Percentiles rank a stretch among this genome's conserved stretches.
Evolutionary conservation across 2,888 invertebrate genomes (phyloP).

Genomic region (Amaurobius ferox): DNA sequence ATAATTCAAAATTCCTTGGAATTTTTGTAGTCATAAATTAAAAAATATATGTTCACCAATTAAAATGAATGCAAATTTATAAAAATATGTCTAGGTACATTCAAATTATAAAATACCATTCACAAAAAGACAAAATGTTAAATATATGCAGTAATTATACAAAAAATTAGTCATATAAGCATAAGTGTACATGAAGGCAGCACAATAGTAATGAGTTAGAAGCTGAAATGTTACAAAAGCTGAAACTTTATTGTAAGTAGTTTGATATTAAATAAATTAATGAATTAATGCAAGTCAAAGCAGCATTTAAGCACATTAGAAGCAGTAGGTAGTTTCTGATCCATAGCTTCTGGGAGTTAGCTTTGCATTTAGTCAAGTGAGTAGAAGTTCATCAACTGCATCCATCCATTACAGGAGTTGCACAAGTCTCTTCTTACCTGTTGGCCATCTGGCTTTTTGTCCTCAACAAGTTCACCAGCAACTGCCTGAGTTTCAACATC

Average conservation of each 20-base stretch:
- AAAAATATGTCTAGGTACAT: too few relatives aligned
- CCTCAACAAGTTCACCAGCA: constrained; percentile 64
- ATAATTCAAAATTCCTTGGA: background rate
- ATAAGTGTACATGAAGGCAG: constrained; percentile 8
- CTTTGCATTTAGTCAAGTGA: constrained; percentile 40
- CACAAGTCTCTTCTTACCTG: constrained; percentile 61
- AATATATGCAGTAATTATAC: background rate
- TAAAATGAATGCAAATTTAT: too few relatives aligned
- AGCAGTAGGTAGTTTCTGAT: constrained; percentile 27
- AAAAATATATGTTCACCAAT: too few relatives aligned
- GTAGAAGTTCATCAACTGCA: constrained; percentile 21
- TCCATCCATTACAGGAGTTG: constrained; percentile 31
- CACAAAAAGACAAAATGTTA: background rate
- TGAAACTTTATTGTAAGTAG: constrained; percentile 9
- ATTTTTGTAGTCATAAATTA: too few relatives aligned
- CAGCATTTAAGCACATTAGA: constrained; percentile 30
- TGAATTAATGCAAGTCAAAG: constrained; percentile 26
- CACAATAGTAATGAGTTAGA: constrained; percentile 44
- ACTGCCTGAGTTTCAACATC: constrained; percentile 67
- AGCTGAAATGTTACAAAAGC: constrained; percentile 43
- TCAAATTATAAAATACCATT: constrained; percentile 5
- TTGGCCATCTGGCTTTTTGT: constrained; percentile 63
- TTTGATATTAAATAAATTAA: constrained; percentile 22
- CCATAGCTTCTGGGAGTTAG: constrained; percentile 44
- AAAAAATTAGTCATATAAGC: constrained; percentile 52